Percentiles rank a stretch among this genome's conserved stretches.
Conservation (phyloP, 2,113 vertebrate species). For the Steatornis caripensis region DNA sequence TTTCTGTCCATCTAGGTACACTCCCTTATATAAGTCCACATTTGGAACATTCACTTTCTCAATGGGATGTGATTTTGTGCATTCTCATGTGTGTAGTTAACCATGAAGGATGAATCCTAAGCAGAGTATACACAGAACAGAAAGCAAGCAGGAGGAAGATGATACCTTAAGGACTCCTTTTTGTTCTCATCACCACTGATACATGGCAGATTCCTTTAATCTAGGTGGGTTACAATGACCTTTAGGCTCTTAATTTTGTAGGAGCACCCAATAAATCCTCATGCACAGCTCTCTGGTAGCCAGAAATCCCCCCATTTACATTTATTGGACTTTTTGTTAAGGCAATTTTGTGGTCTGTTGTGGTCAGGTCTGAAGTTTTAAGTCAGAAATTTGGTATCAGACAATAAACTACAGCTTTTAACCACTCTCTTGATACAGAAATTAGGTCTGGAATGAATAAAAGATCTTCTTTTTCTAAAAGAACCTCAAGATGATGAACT, state of each 20-base stretch:
- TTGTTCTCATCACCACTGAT: not conserved
- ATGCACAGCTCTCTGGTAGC: not conserved
- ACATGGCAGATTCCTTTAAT: not conserved
- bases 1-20: not conserved
- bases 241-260: not conserved
- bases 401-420: not conserved
- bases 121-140: not conserved
- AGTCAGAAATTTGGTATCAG: not conserved
- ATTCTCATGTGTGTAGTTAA: not conserved
- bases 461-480: not conserved
- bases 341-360: not conserved
- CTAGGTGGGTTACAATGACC: not conserved
- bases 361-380: not conserved
- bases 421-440: not conserved
- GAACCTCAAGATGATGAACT: not conserved
- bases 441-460: not conserved
- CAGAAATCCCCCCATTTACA: not conserved
- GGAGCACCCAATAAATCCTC: not conserved
- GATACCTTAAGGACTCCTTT: not conserved
- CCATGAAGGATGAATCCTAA: not conserved
- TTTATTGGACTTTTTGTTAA: not conserved
- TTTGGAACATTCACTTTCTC: not conserved
- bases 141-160: not conserved
- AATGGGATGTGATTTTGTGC: not conserved
- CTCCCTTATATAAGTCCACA: not conserved